Percentiles rank a stretch among this genome's conserved stretches.
Evolutionary conservation across 1,140 invertebrate species (phyloP).

Genomic region (Neuroterus valhalla): DNA sequence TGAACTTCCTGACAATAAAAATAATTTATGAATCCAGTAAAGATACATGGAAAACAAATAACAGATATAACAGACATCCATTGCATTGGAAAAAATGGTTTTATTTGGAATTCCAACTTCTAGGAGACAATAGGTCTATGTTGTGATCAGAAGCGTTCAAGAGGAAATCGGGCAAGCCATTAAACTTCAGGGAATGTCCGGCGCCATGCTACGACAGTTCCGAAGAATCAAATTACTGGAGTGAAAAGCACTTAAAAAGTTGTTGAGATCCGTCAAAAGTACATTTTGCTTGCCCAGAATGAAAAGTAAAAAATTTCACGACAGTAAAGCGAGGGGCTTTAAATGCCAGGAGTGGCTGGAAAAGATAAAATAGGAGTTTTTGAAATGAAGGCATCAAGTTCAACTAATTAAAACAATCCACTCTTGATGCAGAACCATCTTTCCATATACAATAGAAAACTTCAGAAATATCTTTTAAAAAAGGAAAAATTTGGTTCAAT

Average conservation of each 20-base stretch:
- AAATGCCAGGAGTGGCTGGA: neutral
- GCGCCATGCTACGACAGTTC: conserved; percentile 6
- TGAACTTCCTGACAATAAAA: too few species aligned
- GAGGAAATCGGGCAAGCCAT: neutral
- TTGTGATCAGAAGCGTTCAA: neutral
- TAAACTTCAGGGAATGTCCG: conserved; percentile 1
- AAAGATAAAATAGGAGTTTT: neutral
- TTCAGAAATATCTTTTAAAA: neutral
- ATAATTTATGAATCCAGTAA: too few species aligned
- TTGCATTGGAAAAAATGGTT: too few species aligned
- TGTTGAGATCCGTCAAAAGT: conserved; percentile 13
- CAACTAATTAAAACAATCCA: too few species aligned
- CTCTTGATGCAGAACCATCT: too few species aligned
- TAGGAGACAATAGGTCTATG: too few species aligned
- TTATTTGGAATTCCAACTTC: too few species aligned
- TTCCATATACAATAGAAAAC: neutral
- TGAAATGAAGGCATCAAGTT: too few species aligned
- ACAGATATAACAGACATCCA: too few species aligned
- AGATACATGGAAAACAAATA: too few species aligned
- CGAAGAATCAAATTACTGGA: conserved; percentile 10
- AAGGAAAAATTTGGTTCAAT: neutral
- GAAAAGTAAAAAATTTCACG: neutral
- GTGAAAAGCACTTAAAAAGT: conserved; percentile 27
- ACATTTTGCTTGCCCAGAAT: neutral
- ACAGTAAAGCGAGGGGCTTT: neutral